These are phyloP conservation scores for Calcarius lapponicus DNA, from an alignment of 2,797 vertebrate species.

Conservation along the genomic window DNA sequence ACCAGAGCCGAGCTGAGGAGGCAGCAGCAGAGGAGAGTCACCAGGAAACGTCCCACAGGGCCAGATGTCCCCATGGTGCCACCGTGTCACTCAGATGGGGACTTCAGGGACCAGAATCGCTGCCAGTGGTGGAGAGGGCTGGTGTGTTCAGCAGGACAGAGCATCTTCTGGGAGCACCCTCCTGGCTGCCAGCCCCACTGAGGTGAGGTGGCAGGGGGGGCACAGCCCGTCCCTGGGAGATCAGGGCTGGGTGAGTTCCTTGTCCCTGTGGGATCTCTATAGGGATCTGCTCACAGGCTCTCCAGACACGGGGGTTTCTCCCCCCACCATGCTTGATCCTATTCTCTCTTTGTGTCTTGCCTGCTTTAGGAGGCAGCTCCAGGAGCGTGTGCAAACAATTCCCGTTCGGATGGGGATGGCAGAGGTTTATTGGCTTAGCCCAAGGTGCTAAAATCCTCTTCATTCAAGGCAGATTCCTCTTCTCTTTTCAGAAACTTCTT, in stretches of 20 bases:
- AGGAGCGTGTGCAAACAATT: slow-evolving; percentile 1
- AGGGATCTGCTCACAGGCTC: neutral
- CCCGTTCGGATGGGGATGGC: neutral
- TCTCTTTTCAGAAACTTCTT: slow-evolving; percentile 25
- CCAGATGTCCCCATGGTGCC: neutral
- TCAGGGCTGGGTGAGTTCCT: neutral
- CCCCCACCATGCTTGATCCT: neutral
- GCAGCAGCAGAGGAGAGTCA: slow-evolving; percentile 34
- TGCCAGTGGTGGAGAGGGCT: neutral
- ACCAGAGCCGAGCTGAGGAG: slow-evolving; percentile 54
- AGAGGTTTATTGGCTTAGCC: slow-evolving; percentile 52
- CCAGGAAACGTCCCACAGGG: neutral
- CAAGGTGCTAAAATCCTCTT: slow-evolving; percentile 68
- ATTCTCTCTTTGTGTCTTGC: neutral
- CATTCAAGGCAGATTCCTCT: slow-evolving; percentile 41
- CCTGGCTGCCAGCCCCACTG: neutral
- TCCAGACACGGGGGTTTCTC: neutral
- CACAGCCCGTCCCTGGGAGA: neutral
- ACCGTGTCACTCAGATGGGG: neutral
- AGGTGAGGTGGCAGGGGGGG: neutral
- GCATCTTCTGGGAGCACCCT: slow-evolving; percentile 26
- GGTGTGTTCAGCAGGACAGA: neutral
- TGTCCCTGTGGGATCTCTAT: neutral
- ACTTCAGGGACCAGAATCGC: neutral
- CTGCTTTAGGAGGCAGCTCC: slow-evolving; percentile 31